A percentile compares a stretch with the other conserved stretches of the same genome.
These are phyloP conservation scores for Pelmatolapia mariae DNA, from an alignment of 2,113 vertebrate genomes.

Conservation along the genomic window DNA sequence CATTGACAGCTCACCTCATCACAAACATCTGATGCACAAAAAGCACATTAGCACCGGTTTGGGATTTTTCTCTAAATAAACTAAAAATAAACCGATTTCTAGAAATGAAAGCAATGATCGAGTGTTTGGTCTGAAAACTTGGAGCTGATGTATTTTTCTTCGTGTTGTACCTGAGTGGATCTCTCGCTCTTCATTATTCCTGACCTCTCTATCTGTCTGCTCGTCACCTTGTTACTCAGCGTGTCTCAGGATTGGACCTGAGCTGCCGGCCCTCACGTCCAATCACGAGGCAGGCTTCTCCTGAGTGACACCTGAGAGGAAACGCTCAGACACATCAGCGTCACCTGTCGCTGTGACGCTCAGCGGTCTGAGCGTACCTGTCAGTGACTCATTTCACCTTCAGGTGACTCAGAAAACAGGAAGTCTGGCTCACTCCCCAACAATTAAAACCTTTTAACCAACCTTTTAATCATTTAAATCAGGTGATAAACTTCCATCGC, in stretches of 20 bases:
- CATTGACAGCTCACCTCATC: neutral
- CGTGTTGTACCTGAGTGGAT: neutral
- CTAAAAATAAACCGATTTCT: neutral
- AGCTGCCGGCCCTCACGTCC: slow-evolving; percentile 40
- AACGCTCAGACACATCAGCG: slow-evolving; percentile 36
- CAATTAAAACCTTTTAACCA: neutral
- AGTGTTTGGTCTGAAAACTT: neutral
- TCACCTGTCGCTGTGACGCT: slow-evolving; percentile 18
- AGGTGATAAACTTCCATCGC: neutral
- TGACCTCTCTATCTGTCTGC: slow-evolving; percentile 36
- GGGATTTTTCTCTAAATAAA: neutral
- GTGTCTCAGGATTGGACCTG: slow-evolving; percentile 45
- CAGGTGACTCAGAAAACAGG: neutral
- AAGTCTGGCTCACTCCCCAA: neutral
- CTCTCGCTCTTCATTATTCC: neutral
- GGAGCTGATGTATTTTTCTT: neutral
- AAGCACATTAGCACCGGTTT: neutral
- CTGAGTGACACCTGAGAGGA: slow-evolving; percentile 43
- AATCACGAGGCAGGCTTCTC: slow-evolving; percentile 21
- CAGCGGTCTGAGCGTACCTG: neutral
- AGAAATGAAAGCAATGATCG: neutral
- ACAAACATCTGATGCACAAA: neutral
- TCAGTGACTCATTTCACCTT: neutral
- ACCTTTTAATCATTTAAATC: neutral
- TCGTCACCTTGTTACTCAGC: slow-evolving; percentile 62